phyloP scores from a whole-genome alignment of 2,888 invertebrate species.

The Lithosia quadra region DNA sequence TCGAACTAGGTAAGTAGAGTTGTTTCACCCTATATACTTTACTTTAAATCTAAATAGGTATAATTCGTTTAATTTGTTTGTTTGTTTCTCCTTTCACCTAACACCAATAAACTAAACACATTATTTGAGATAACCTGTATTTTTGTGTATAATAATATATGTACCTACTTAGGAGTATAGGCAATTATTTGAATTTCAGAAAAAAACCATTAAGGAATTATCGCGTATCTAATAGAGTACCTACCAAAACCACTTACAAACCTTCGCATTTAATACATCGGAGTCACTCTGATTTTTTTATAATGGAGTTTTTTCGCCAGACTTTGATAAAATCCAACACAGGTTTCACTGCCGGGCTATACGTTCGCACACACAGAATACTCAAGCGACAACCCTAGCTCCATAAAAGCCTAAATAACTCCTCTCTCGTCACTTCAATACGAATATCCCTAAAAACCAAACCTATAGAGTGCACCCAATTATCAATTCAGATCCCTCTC shows the following conservation, averaged over 20 bases:
- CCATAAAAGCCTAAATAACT: conserved; percentile 49
- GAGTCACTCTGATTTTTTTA: not conserved
- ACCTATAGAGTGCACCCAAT: conserved; percentile 75
- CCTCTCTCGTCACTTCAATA: conserved; percentile 48
- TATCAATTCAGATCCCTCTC: conserved; percentile 79
- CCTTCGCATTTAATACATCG: not conserved
- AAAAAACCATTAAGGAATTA: not conserved
- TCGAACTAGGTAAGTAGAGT: no score
- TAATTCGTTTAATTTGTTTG: no score
- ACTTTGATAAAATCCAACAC: not conserved
- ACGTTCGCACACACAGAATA: conserved; percentile 40
- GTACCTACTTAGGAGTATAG: no score
- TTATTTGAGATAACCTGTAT: no score
- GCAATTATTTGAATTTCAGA: not conserved
- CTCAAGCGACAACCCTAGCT: conserved; percentile 37
- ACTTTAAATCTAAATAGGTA: no score
- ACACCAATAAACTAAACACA: no score
- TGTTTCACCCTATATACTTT: no score
- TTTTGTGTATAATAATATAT: no score
- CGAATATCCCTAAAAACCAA: conserved; percentile 50
- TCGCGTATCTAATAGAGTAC: no score
- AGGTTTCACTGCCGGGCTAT: not conserved
- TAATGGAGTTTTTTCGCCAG: not conserved
- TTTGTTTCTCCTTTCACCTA: no score
- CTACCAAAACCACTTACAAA: no score